Base-by-base conservation (phyloP, 2,113 vertebrate genomes). In the Lynx canadensis region DNA sequence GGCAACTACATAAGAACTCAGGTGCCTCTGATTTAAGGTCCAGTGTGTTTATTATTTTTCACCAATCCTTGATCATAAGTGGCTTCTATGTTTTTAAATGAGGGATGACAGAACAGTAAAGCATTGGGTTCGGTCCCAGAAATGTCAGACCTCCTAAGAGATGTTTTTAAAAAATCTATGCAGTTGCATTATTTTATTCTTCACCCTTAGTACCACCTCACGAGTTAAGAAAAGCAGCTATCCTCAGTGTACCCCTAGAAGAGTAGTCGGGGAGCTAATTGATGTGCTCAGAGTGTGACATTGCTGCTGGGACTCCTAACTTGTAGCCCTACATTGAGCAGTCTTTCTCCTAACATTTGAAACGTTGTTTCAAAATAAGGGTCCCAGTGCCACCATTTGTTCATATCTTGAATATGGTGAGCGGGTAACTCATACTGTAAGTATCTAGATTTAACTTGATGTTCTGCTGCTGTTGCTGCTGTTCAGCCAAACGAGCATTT, bases 101-200 rank as follows among this genome's bases (percentile, higher is more conserved):
- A 90, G 38, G 31, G 33, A 89, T 87, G 69, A 21, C 95, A 96
- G 60, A 94, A 89, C 4, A 82, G 85, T 50, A 80, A 89, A 91
- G 48, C 27, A 69, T 6, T 93, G 81, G 73, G 38, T 89, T 89
- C 98, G 78, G 68, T 83, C 94, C 91, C 66, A 93, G 96, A 97
- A 96, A 83, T 27, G 83, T 98, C 86, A 97, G 60, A 85, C 88
- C 25, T 86, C 93, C 80, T 89, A 65, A 96, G 95, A 69, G 45
- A 92, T 93, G 48, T 86, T 96, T 98, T 91, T 19, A 4, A 94
- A 91, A 91, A 92, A 68, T 79, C 45, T 14, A 45, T 79, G 71
- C 45, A 66, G 18, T 66, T 82, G 21, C 14, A 36, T 82, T 85
- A 86, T 95, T 66, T 55, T 96, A 55, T 91, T 69, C 94, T 41